phyloP scores from a whole-genome alignment of 1,140 invertebrate species.

The Bathynomus jamesi region DNA sequence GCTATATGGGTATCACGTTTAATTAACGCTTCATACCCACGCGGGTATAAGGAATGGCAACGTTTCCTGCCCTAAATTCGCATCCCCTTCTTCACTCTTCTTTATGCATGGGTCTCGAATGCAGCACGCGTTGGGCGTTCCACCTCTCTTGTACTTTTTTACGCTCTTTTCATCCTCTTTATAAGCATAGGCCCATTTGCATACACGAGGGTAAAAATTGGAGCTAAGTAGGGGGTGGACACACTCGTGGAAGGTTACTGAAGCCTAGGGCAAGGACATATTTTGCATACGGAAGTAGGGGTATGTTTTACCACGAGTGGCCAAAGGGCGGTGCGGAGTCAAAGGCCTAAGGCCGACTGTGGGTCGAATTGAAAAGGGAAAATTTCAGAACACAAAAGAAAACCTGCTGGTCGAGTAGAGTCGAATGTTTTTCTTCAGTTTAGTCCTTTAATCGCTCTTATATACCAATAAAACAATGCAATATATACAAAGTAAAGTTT shows the following conservation, averaged over 20 bases:
- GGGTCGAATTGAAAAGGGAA: too few species aligned
- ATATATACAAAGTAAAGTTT: too few species aligned
- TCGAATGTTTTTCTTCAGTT: too few species aligned
- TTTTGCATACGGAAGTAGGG: neutral
- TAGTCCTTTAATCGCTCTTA: too few species aligned
- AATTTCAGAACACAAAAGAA: too few species aligned
- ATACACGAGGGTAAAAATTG: neutral
- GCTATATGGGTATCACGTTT: too few species aligned
- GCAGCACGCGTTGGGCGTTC: neutral
- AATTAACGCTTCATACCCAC: too few species aligned
- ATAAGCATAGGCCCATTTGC: neutral
- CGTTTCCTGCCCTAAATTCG: too few species aligned
- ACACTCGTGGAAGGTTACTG: neutral
- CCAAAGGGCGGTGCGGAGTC: neutral
- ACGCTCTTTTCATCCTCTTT: neutral
- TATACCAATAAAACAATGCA: too few species aligned
- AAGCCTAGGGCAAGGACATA: neutral
- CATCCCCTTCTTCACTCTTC: too few species aligned
- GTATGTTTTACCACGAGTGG: neutral
- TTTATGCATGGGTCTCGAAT: neutral
- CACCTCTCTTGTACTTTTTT: neutral
- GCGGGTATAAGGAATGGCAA: too few species aligned
- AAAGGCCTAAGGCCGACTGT: neutral
- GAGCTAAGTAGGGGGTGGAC: neutral
- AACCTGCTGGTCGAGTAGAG: too few species aligned